phyloP scores from a whole-genome alignment of 2,888 invertebrate species.

The Neoascia interrupta region DNA sequence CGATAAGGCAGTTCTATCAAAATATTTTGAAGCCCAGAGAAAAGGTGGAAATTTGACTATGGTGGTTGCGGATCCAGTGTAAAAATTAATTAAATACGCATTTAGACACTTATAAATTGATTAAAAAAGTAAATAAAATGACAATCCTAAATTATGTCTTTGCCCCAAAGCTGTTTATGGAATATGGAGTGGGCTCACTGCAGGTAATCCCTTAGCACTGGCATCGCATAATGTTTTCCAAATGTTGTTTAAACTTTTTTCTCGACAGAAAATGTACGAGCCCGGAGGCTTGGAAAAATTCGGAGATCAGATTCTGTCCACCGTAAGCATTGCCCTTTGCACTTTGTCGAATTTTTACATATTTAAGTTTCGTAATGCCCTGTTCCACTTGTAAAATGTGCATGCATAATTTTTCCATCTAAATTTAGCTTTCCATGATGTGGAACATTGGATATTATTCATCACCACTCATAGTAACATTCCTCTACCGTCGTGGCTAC shows the following conservation, averaged over 20 bases:
- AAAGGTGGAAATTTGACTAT: conserved; percentile 29
- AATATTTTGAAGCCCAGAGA: conserved; percentile 13
- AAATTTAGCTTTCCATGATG: conserved; percentile 82
- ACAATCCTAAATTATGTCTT: conserved; percentile 82
- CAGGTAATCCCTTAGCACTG: conserved; percentile 78
- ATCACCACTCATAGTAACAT: conserved; percentile 87
- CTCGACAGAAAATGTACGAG: conserved; percentile 83
- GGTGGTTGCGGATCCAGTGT: conserved; percentile 14
- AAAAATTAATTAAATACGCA: conserved; percentile 22
- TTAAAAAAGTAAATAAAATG: conserved; percentile 73
- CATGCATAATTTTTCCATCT: conserved; percentile 42
- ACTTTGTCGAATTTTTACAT: not conserved
- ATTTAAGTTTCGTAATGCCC: conserved; percentile 33
- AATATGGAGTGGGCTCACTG: conserved; percentile 83
- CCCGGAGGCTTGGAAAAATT: conserved; percentile 85
- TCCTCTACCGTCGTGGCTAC: conserved; percentile 85
- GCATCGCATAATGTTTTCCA: conserved; percentile 29
- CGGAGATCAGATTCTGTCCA: conserved; percentile 86
- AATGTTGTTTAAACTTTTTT: conserved; percentile 71
- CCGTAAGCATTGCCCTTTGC: conserved; percentile 72
- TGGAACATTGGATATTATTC: conserved; percentile 87
- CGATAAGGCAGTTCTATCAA: conserved; percentile 34
- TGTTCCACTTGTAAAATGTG: conserved; percentile 34
- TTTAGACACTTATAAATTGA: conserved; percentile 6
- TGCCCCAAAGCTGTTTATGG: conserved; percentile 86